phyloP scores from a whole-genome alignment of 2,888 invertebrate species.

The Stramonita haemastoma region DNA sequence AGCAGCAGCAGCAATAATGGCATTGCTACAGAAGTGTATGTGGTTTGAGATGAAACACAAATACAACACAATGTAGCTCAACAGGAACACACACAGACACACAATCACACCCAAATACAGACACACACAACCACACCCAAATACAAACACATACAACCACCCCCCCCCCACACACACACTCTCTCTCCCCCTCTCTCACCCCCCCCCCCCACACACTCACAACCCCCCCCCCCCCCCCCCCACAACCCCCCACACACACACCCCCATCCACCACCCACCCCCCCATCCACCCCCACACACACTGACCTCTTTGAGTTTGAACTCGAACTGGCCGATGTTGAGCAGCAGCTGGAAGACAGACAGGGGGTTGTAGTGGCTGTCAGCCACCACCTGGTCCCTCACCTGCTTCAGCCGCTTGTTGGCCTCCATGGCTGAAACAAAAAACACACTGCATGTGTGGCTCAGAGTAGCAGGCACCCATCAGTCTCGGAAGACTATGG shows the following conservation, averaged over 20 bases:
- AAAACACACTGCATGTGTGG: no score
- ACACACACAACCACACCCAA: constrained; percentile 17
- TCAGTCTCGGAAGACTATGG: no score
- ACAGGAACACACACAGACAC: not conserved
- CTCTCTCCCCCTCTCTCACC: not conserved
- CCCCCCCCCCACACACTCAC: not conserved
- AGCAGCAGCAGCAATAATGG: no score
- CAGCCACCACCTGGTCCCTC: constrained; percentile 86
- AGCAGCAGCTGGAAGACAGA: constrained; percentile 87
- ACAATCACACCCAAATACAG: constrained; percentile 8
- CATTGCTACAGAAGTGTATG: no score
- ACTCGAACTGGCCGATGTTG: constrained; percentile 93
- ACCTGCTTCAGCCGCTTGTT: constrained; percentile 85
- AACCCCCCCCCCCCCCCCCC: no score
- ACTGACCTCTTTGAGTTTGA: constrained; percentile 88
- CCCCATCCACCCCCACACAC: no score
- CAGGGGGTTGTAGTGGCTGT: constrained; percentile 86
- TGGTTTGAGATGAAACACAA: no score
- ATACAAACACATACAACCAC: no score
- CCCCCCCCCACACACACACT: no score
- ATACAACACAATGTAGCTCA: not conserved
- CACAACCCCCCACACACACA: not conserved
- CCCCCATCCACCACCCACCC: no score
- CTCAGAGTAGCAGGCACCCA: no score
- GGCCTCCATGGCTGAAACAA: constrained; percentile 79